Evolutionary conservation across 1,140 invertebrate genomes (phyloP).

Genomic region (Acromyrmex heyeri): DNA sequence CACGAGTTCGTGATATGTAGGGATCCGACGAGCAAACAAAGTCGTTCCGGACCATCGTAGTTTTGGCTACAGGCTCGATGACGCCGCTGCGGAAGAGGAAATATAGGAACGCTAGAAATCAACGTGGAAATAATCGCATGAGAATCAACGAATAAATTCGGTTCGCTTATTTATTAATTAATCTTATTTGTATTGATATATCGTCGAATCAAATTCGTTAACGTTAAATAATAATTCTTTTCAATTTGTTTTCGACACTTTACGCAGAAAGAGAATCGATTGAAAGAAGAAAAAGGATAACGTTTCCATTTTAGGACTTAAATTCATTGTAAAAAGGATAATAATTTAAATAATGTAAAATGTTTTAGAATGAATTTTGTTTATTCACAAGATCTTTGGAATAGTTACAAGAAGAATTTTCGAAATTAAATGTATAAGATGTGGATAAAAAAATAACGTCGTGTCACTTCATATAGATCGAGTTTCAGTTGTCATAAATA

Average conservation of each 20-base stretch:
- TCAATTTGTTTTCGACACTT: neutral
- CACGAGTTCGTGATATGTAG: slow-evolving; percentile 36
- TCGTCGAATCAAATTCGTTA: neutral
- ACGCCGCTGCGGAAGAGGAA: slow-evolving; percentile 16
- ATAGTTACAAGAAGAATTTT: neutral
- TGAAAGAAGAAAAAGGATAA: neutral
- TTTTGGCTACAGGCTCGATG: slow-evolving; percentile 39
- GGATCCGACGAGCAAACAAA: slow-evolving; percentile 59
- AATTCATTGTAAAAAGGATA: neutral
- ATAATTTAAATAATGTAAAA: neutral
- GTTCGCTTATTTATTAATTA: neutral
- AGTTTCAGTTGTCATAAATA: neutral
- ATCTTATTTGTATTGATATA: neutral
- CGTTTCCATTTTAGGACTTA: neutral
- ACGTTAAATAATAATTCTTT: neutral
- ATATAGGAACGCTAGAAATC: neutral
- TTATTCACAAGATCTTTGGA: neutral
- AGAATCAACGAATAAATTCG: slow-evolving; percentile 11
- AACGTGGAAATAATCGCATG: neutral
- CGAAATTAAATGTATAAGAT: neutral
- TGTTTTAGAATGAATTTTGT: neutral
- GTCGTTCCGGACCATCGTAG: slow-evolving; percentile 34
- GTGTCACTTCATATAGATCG: too few species aligned
- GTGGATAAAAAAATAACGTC: neutral
- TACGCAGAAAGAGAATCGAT: neutral